phyloP scores from a whole-genome alignment of 2,797 vertebrate species.

The Gouania willdenowi region DNA sequence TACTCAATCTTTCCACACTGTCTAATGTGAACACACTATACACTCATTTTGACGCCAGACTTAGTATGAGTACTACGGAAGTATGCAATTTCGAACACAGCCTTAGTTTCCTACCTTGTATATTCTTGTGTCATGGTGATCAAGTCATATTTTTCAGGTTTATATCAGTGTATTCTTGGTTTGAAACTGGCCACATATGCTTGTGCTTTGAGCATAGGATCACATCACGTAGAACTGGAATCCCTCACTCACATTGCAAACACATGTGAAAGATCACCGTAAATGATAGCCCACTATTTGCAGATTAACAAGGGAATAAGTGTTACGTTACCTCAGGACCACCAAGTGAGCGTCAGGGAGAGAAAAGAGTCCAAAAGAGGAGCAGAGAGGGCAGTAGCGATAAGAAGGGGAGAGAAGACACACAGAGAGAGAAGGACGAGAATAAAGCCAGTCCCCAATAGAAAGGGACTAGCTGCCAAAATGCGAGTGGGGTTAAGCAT shows the following conservation, averaged over 20 bases:
- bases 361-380: constrained; percentile 3
- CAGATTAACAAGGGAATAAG: constrained; percentile 51
- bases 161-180: no score
- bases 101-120: no score
- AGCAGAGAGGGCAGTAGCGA: constrained; percentile 1
- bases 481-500: constrained; percentile 73
- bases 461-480: constrained; percentile 61
- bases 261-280: constrained; percentile 53
- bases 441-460: no score
- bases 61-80: no score
- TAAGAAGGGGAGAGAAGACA: constrained; percentile 20
- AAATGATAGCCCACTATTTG: constrained; percentile 50
- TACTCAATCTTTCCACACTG: no score
- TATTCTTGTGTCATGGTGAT: no score
- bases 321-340: constrained; percentile 49
- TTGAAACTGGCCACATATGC: no score
- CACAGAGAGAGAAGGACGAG: constrained; percentile 30
- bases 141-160: no score
- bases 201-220: neutral
- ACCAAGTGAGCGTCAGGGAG: constrained; percentile 32
- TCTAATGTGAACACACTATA: no score
- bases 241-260: constrained; percentile 52
- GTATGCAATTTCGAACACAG: no score
- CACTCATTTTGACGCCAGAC: no score
- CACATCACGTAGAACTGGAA: neutral